Evolutionary conservation across 2,113 vertebrate genomes (phyloP).

Genomic region (Aptenodytes patagonicus): DNA sequence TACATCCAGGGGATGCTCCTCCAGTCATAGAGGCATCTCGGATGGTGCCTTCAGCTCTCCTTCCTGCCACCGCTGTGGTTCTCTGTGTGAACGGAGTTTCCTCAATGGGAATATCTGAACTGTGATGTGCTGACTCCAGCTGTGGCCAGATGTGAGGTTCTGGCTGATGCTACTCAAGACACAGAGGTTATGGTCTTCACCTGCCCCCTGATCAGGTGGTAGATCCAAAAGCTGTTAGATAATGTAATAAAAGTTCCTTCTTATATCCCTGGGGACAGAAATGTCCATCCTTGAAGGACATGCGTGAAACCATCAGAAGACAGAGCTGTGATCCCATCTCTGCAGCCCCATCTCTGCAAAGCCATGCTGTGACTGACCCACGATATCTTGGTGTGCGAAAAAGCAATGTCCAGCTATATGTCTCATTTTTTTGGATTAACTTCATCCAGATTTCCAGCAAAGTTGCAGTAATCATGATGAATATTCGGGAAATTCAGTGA

Average conservation of each 20-base stretch:
- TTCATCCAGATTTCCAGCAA: background rate
- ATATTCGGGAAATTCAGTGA: background rate
- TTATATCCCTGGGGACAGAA: background rate
- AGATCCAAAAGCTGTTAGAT: background rate
- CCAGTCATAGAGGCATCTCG: background rate
- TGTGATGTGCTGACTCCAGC: background rate
- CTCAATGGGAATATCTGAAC: background rate
- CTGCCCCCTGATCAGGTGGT: background rate
- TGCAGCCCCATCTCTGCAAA: background rate
- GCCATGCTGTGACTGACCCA: no score
- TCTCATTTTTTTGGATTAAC: background rate
- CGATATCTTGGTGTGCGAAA: rapidly evolving
- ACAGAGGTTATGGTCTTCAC: background rate
- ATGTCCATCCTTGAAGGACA: background rate
- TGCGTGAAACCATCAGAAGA: background rate
- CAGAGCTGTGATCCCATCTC: background rate
- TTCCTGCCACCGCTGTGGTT: background rate
- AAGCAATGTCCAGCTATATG: rapidly evolving
- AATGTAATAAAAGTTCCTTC: background rate
- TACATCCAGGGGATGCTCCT: background rate
- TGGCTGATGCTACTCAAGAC: background rate
- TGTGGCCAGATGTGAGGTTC: background rate
- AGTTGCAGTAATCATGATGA: background rate
- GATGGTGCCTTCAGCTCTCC: background rate
- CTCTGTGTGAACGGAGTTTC: background rate